phyloP scores from a whole-genome alignment of 2,888 invertebrate species.

The Leptinotarsa juncta region DNA sequence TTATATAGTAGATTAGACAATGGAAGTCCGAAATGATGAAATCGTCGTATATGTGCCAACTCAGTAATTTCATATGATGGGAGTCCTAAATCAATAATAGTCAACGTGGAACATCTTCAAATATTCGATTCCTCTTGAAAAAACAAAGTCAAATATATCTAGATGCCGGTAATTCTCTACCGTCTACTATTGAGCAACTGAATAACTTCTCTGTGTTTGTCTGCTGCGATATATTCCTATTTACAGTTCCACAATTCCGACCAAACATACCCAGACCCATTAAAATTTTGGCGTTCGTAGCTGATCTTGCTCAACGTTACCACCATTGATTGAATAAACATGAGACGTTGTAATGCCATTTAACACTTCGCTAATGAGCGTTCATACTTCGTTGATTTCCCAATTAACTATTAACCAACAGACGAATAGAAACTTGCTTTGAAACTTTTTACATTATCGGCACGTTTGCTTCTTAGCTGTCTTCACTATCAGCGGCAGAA shows the following conservation, averaged over 20 bases:
- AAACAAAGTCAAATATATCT: too few relatives aligned
- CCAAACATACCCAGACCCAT: neutral
- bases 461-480: slow-evolving; percentile 18
- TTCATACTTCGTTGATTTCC: slow-evolving; percentile 36
- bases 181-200: neutral
- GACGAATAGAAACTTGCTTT: slow-evolving; percentile 29
- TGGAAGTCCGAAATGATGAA: too few relatives aligned
- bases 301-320: neutral
- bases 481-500: neutral
- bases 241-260: neutral
- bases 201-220: neutral
- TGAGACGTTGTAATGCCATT: slow-evolving; percentile 11
- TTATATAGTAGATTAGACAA: too few relatives aligned
- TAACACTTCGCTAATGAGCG: slow-evolving; percentile 20
- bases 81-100: too few relatives aligned
- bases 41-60: too few relatives aligned
- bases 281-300: slow-evolving; percentile 4
- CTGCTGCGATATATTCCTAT: neutral
- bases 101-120: too few relatives aligned
- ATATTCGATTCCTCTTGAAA: too few relatives aligned
- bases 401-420: slow-evolving; percentile 38
- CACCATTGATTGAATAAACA: slow-evolving; percentile 14
- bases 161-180: neutral
- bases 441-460: slow-evolving; percentile 38
- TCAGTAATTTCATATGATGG: too few relatives aligned